Percentiles rank a stretch among this genome's conserved stretches.
phyloP scores from a whole-genome alignment of 2,113 vertebrate genomes.

The Passer domesticus region DNA sequence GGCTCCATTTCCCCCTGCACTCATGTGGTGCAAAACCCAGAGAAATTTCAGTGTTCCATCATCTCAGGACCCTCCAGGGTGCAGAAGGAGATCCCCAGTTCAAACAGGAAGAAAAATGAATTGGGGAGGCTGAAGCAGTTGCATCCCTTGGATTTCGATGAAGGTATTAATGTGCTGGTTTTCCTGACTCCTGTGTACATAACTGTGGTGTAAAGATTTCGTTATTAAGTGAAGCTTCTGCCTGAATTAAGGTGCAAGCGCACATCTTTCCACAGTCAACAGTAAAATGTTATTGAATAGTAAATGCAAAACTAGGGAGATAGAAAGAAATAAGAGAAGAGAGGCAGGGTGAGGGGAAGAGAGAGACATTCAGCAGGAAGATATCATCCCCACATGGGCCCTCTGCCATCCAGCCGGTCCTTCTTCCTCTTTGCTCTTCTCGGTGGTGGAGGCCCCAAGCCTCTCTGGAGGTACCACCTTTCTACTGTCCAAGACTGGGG shows the following conservation, averaged over 20 bases:
- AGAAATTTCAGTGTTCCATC: background rate
- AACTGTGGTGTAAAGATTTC: background rate
- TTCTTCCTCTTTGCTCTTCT: no score
- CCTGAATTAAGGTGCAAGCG: background rate
- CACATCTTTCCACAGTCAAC: background rate
- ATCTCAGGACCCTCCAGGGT: background rate
- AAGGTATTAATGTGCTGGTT: background rate
- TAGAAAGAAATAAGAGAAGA: background rate
- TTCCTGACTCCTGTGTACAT: no score
- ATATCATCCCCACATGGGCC: no score
- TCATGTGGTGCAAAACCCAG: background rate
- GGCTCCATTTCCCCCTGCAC: background rate
- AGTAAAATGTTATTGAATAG: background rate
- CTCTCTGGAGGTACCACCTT: background rate
- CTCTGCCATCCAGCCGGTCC: fast-evolving
- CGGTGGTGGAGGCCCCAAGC: fast-evolving
- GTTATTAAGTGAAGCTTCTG: background rate
- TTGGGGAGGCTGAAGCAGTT: background rate
- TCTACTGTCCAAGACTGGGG: no score
- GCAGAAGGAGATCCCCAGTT: background rate
- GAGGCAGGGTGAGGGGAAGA: background rate
- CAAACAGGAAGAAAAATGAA: background rate
- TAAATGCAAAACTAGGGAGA: background rate
- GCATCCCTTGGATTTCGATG: background rate
- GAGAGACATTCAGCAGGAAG: background rate